Evolutionary conservation across 2,797 vertebrate genomes (phyloP).

Genomic region (Orestias chungarensis): DNA sequence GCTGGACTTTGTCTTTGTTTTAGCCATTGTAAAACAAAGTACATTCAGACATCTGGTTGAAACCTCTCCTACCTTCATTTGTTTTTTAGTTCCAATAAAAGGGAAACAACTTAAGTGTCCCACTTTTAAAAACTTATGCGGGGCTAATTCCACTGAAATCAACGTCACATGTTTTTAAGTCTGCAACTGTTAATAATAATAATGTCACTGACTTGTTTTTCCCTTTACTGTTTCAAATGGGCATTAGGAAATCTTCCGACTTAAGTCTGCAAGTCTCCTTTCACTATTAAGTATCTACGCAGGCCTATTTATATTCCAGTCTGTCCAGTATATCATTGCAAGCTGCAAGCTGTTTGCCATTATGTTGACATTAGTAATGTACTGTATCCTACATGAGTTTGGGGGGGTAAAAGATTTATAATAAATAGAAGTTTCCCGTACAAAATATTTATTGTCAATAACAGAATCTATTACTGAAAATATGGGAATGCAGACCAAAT

Average conservation of each 20-base stretch:
- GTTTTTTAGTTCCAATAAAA: background rate
- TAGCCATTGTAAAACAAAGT: background rate
- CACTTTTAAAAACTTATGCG: too few species aligned
- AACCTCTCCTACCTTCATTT: background rate
- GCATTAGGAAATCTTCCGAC: constrained; percentile 12
- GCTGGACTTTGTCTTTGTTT: background rate
- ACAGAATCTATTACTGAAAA: too few species aligned
- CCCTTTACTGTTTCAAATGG: background rate
- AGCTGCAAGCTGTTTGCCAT: constrained; percentile 23
- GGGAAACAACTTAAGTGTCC: too few species aligned
- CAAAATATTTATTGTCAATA: too few species aligned
- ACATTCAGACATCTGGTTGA: background rate
- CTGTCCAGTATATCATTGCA: constrained; percentile 23
- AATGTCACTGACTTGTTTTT: background rate
- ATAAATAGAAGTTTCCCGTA: background rate
- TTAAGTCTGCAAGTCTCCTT: constrained; percentile 2
- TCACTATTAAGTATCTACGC: constrained; percentile 38
- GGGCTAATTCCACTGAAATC: constrained; percentile 1
- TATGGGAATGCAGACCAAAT: too few species aligned
- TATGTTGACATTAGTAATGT: too few species aligned
- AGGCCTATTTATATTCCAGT: constrained; percentile 58
- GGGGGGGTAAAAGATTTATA: too few species aligned
- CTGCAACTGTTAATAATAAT: background rate
- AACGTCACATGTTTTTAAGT: constrained; percentile 19
- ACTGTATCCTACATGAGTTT: too few species aligned